Percentiles rank a stretch among this genome's conserved stretches.
Evolutionary conservation across 1,140 invertebrate species (phyloP).

Genomic region (Leptinotarsa texana): DNA sequence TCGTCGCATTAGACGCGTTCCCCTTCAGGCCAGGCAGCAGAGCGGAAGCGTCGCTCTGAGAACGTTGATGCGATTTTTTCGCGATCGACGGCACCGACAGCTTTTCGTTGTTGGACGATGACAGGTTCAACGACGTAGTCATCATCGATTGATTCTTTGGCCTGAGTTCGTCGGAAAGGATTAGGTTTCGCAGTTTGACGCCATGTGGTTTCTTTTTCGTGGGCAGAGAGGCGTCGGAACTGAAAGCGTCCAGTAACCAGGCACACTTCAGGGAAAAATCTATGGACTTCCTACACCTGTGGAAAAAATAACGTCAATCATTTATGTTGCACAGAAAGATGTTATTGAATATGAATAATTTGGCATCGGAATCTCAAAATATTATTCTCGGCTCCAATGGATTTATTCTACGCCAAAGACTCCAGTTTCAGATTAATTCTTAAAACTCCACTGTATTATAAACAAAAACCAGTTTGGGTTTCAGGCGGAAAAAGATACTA

Average conservation of each 20-base stretch:
- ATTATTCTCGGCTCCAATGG: too few relatives aligned
- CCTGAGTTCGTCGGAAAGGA: conserved; percentile 85
- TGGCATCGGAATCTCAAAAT: too few relatives aligned
- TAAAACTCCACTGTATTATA: too few relatives aligned
- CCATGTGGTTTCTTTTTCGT: conserved; percentile 82
- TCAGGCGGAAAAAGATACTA: too few relatives aligned
- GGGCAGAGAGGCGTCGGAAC: conserved; percentile 74
- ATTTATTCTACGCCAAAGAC: too few relatives aligned
- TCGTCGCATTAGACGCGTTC: conserved; percentile 58
- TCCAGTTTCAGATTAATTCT: too few relatives aligned
- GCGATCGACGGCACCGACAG: conserved; percentile 33
- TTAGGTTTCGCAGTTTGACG: conserved; percentile 84
- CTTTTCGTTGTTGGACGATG: conserved; percentile 16
- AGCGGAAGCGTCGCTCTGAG: conserved; percentile 55
- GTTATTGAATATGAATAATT: too few relatives aligned
- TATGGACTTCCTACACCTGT: conserved; percentile 89
- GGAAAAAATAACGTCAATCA: conserved; percentile 39
- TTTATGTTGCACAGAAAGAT: too few relatives aligned
- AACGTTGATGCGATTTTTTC: conserved; percentile 74
- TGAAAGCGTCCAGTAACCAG: conserved; percentile 94
- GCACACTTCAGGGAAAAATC: conserved; percentile 95
- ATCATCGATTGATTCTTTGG: conserved; percentile 52
- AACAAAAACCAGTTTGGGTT: too few relatives aligned
- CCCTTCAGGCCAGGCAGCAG: conserved; percentile 35
- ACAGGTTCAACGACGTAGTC: conserved; percentile 23